These are phyloP conservation scores for Spatulosminthurus flaviceps DNA, from an alignment of 2,888 invertebrate genomes.

Conservation along the genomic window DNA sequence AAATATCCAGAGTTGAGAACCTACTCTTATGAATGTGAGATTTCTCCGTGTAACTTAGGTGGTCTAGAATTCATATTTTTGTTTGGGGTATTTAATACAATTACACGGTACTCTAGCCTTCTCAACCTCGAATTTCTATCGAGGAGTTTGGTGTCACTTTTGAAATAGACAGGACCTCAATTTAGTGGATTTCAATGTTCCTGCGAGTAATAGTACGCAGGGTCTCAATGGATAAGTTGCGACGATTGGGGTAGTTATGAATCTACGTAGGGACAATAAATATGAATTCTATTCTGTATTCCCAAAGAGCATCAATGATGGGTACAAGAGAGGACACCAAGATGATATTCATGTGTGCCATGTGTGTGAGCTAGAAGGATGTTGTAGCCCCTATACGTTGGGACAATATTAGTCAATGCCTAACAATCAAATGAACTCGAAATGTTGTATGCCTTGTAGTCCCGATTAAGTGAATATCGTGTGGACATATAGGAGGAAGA, in stretches of 20 bases:
- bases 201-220: not conserved
- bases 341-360: conserved; percentile 12
- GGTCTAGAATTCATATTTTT: conserved; percentile 35
- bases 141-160: not conserved
- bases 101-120: conserved; percentile 17
- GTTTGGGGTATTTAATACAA: conserved; percentile 32
- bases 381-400: not conserved
- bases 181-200: not conserved
- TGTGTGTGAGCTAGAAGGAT: conserved; percentile 1
- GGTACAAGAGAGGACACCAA: conserved; percentile 8
- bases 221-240: not conserved
- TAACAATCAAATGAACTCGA: conserved; percentile 30
- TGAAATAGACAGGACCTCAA: conserved; percentile 10
- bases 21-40: not conserved
- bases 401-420: not conserved
- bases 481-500: conserved; percentile 37
- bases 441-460: conserved; percentile 27
- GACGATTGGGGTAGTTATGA: not conserved
- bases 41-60: conserved; percentile 1
- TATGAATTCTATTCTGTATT: conserved; percentile 5
- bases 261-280: not conserved
- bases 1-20: too few species aligned
- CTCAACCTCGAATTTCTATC: not conserved
- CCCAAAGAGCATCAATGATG: conserved; percentile 5
- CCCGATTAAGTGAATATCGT: conserved; percentile 26